Evolutionary conservation across 1,140 invertebrate genomes (phyloP).

Genomic region (Lordiphosa clarofinis): DNA sequence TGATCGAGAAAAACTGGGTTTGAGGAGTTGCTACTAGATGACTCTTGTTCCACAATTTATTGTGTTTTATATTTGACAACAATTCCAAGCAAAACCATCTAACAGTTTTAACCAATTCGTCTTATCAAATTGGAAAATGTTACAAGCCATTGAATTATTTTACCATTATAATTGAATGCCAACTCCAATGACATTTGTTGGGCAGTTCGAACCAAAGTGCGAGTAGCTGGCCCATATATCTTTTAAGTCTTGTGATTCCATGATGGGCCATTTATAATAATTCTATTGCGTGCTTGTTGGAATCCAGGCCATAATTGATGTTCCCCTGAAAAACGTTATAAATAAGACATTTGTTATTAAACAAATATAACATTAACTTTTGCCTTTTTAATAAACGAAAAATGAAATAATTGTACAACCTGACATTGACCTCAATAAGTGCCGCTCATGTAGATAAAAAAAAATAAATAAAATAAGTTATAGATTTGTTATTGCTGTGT

Average conservation of each 20-base stretch:
- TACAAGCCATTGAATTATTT: too few species aligned
- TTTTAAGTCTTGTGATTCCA: conserved; percentile 71
- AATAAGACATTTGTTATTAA: not conserved
- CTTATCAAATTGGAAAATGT: too few species aligned
- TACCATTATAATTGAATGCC: too few species aligned
- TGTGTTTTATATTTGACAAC: too few species aligned
- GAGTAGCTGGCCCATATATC: conserved; percentile 29
- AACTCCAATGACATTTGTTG: conserved; percentile 4
- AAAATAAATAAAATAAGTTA: conserved; percentile 33
- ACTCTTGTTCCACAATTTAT: too few species aligned
- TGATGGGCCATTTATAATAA: conserved; percentile 72
- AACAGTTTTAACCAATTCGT: too few species aligned
- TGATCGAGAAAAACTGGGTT: too few species aligned
- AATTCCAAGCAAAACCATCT: too few species aligned
- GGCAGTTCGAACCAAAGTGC: conserved; percentile 16
- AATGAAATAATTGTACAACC: not conserved
- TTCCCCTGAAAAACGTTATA: conserved; percentile 19
- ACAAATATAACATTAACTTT: conserved; percentile 31
- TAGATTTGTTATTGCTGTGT: conserved; percentile 31
- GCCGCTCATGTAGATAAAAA: conserved; percentile 26
- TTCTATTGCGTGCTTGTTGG: conserved; percentile 57
- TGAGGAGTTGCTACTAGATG: too few species aligned
- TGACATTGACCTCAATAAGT: conserved; percentile 65
- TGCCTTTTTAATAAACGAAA: conserved; percentile 10
- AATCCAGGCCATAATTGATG: conserved; percentile 52